Percentiles rank a stretch among this genome's conserved stretches.
Conservation (phyloP, 1,140 invertebrate species). For the Yoshiicerus persimilis region DNA sequence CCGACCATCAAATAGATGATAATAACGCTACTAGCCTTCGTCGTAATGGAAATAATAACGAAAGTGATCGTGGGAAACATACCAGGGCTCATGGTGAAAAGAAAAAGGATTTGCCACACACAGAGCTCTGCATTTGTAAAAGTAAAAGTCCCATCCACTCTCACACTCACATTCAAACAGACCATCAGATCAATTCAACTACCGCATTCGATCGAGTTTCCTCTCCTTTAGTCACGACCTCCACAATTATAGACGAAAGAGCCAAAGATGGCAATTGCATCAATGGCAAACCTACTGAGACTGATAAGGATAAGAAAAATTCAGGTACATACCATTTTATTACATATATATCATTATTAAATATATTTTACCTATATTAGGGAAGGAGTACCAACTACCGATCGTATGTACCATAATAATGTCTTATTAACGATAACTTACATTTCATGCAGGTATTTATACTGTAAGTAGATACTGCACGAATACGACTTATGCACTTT, state of each 20-base stretch:
- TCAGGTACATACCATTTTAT: neutral
- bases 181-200: conserved; percentile 2
- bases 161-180: neutral
- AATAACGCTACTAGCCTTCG: neutral
- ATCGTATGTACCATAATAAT: no score
- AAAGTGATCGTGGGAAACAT: conserved; percentile 8
- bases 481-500: no score
- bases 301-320: neutral
- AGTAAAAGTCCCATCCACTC: neutral
- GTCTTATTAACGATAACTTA: no score
- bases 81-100: neutral
- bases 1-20: neutral
- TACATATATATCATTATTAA: neutral
- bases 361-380: neutral
- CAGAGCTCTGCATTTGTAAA: neutral
- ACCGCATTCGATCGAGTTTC: neutral
- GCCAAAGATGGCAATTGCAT: neutral
- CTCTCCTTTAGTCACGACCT: neutral
- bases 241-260: neutral
- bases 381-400: no score
- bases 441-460: neutral
- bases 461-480: neutral
- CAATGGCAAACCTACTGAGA: neutral
- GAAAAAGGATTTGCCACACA: neutral
- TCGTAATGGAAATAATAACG: conserved; percentile 13